Base-by-base conservation (phyloP, 2,797 vertebrate genomes). In the Diceros bicornis region DNA sequence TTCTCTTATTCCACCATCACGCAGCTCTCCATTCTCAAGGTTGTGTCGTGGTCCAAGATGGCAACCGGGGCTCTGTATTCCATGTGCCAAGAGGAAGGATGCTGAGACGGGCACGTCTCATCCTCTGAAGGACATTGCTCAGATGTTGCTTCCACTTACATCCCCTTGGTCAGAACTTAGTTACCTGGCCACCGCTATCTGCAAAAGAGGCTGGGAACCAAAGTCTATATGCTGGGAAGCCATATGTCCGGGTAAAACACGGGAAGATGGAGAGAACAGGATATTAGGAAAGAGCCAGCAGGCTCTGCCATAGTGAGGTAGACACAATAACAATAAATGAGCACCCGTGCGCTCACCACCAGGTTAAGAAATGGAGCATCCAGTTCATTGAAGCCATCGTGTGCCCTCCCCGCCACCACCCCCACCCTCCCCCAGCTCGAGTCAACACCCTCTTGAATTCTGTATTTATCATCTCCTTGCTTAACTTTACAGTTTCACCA, bases 1-100 rank as follows among this genome's bases (percentile, higher is more conserved):
- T 23, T 14, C 0, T 37, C 59, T 47, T 14, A 44, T 21, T 21
- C 32, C 2, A 2, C 64, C 9, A 21, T 2, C 34, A 8, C 0
- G 27, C 47, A 61, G 62, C 12, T 52, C 29, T 55, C 41, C 41
- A 5, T 17, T 25, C 55, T 71, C 68, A 34, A 32, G 10, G 50
- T 4, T 44, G 21, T 12, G 10, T 78, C 62, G 7, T 0, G 4
- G 17, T 44, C 32, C 77, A 27, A 21, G 17, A 34, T 2, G 25
- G 72, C 2, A 27, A 13, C 68, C 11, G 25, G 68, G 17, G 21
- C 37, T 50, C 74, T n/a, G 18, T 4, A 6, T 0, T 50, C 57
- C 81, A n/a, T 0, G 0, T 29, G 29, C 32, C 52, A 29, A 62
- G 32, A 78, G 57, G 47, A 77, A 34, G 66, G 20, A 57, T 16